Percentiles rank a stretch among this genome's conserved stretches.
Evolutionary conservation across 2,113 vertebrate species (phyloP).

Genomic region (Typhlomys cinereus): DNA sequence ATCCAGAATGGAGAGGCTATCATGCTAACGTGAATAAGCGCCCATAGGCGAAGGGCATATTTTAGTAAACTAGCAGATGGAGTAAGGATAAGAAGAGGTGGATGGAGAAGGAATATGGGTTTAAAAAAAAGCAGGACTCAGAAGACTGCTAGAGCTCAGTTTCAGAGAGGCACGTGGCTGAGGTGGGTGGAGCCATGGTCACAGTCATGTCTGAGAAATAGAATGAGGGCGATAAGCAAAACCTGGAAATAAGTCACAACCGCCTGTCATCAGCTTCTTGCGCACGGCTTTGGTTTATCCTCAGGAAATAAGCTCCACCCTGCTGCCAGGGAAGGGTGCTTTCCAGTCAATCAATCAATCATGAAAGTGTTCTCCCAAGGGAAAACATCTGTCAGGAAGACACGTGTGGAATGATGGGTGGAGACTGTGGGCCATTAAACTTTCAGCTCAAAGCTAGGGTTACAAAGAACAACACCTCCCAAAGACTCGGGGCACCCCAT

Average conservation of each 20-base stretch:
- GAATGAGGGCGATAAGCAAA: not conserved
- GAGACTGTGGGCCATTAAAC: conserved; percentile 21
- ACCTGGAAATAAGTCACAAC: not conserved
- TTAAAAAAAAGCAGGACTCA: not conserved
- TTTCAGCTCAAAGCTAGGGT: not conserved
- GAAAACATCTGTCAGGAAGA: conserved; percentile 14
- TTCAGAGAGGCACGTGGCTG: not conserved
- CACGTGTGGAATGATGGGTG: not conserved
- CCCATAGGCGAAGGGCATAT: not conserved
- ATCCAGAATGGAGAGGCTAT: not conserved
- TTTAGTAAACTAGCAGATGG: not conserved
- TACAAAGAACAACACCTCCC: conserved; percentile 24
- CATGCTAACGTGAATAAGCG: not conserved
- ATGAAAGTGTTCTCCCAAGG: not conserved
- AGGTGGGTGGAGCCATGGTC: not conserved
- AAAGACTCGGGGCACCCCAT: not conserved
- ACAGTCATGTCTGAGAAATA: conserved; percentile 39
- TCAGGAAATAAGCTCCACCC: not conserved
- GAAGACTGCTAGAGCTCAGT: not conserved
- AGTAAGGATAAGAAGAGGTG: not conserved
- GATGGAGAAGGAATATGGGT: not conserved
- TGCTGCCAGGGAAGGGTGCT: not conserved
- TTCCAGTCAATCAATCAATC: conserved; percentile 2
- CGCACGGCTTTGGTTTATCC: not conserved
- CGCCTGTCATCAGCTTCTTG: not conserved